These are phyloP conservation scores for Hydropsyche betteni DNA, from an alignment of 2,888 invertebrate genomes.

Conservation along the genomic window DNA sequence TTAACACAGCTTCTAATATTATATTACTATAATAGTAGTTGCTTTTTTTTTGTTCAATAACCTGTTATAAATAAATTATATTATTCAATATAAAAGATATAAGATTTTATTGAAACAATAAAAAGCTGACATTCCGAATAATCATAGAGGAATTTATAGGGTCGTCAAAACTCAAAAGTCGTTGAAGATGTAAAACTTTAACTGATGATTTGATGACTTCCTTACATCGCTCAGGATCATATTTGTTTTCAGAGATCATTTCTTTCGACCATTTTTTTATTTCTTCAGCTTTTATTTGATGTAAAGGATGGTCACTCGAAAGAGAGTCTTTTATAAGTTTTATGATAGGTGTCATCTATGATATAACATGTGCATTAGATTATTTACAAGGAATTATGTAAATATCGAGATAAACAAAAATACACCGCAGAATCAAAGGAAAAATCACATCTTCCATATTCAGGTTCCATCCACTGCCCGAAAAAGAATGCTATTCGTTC, in stretches of 20 bases:
- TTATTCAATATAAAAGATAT: neutral
- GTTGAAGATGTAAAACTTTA: neutral
- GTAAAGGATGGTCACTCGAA: constrained; percentile 12
- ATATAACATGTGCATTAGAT: neutral
- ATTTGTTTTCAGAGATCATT: constrained; percentile 11
- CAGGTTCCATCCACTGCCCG: constrained; percentile 47
- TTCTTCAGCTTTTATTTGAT: neutral
- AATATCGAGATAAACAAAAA: neutral
- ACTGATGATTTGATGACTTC: neutral
- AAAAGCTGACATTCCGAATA: constrained; percentile 1
- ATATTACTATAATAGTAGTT: constrained; percentile 55
- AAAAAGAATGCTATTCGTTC: constrained; percentile 45
- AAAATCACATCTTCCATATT: constrained; percentile 25
- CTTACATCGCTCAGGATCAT: constrained; percentile 17
- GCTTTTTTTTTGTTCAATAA: constrained; percentile 55
- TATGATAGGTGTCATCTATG: constrained; percentile 8
- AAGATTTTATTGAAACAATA: neutral
- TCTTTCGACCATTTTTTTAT: constrained; percentile 4
- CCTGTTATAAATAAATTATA: constrained; percentile 53
- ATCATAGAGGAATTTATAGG: constrained; percentile 1
- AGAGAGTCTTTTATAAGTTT: neutral
- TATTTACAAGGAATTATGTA: neutral
- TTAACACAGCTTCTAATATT: constrained; percentile 58
- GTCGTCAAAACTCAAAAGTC: neutral
- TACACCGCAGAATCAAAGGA: neutral